Evolutionary conservation across 2,888 invertebrate genomes (phyloP).

Genomic region (Coleophora flavipennella): DNA sequence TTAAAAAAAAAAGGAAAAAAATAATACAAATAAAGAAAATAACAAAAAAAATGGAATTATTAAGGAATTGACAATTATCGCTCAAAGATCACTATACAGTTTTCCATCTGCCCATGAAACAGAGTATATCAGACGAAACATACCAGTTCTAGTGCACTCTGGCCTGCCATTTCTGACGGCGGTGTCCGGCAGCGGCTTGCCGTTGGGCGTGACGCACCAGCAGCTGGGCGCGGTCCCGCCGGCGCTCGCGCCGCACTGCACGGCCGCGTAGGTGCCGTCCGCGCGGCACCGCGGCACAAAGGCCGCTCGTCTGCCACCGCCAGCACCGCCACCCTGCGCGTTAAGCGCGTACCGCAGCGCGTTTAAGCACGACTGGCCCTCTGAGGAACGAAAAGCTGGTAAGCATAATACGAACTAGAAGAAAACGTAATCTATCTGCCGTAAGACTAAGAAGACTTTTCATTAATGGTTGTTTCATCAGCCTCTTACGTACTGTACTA

Average conservation of each 20-base stretch:
- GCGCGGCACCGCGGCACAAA: constrained; percentile 85
- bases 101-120: too few species aligned
- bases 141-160: constrained; percentile 73
- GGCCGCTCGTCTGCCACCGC: constrained; percentile 56
- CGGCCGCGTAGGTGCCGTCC: constrained; percentile 87
- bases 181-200: constrained; percentile 86
- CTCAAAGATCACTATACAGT: too few species aligned
- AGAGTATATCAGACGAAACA: too few species aligned
- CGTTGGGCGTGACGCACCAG: constrained; percentile 92
- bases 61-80: too few species aligned
- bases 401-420: too few species aligned
- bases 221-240: constrained; percentile 83
- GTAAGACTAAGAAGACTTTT: too few species aligned
- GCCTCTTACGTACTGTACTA: too few species aligned
- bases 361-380: constrained; percentile 62
- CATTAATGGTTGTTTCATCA: too few species aligned
- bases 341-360: constrained; percentile 52
- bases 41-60: too few species aligned
- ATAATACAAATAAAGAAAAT: too few species aligned
- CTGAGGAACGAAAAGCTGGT: constrained; percentile 18
- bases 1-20: too few species aligned
- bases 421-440: too few species aligned
- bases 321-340: constrained; percentile 44
- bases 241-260: constrained; percentile 87
- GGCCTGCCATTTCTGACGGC: constrained; percentile 80